Evolutionary conservation across 2,113 vertebrate genomes (phyloP).

Genomic region (Actenoides lindsayi): DNA sequence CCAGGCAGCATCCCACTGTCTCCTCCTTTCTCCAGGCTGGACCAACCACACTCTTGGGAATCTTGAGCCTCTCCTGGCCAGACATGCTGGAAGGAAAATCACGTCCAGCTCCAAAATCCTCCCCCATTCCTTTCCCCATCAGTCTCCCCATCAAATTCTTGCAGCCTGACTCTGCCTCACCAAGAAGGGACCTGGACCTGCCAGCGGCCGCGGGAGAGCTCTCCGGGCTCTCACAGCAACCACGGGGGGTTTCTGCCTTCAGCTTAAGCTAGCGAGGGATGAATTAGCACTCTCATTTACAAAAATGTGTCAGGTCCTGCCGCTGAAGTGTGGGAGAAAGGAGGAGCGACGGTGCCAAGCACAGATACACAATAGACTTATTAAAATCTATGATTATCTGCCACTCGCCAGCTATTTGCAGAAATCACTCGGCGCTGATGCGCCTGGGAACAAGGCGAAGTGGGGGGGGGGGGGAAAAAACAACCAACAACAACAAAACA

Average conservation of each 20-base stretch:
- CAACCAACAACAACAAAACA: too few species aligned
- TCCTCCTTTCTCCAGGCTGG: not conserved
- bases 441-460: accelerated
- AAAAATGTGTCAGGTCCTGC: not conserved
- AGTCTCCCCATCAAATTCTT: not conserved
- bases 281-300: not conserved
- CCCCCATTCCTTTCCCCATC: not conserved
- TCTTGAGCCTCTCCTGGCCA: not conserved
- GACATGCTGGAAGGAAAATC: not conserved
- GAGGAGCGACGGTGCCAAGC: not conserved
- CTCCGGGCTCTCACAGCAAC: not conserved
- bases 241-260: not conserved
- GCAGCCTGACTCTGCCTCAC: not conserved
- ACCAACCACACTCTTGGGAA: accelerated
- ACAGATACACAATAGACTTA: not conserved
- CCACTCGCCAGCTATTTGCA: not conserved
- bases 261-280: not conserved
- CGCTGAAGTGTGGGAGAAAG: not conserved
- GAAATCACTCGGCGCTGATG: not conserved
- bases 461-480: not conserved
- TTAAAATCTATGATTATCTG: not conserved
- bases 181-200: not conserved
- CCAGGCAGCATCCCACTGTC: not conserved
- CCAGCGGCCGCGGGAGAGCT: not conserved
- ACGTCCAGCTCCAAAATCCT: not conserved